phyloP scores from a whole-genome alignment of 2,113 vertebrate species.

The Circaetus cinerascens region DNA sequence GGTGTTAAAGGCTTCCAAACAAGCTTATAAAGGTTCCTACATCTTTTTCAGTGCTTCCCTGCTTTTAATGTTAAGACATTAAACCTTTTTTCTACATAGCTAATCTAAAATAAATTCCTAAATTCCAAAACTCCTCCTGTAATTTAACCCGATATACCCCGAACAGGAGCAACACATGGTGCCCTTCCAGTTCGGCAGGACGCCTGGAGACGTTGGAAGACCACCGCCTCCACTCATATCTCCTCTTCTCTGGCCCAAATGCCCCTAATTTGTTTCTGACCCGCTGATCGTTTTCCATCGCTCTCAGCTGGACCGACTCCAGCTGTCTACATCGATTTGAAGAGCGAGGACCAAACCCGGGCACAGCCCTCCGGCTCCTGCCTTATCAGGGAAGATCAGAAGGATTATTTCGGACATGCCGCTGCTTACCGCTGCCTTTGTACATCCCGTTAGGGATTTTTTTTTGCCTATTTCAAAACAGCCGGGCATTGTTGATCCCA shows the following conservation, averaged over 20 bases:
- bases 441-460: not conserved
- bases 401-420: fast-evolving
- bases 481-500: fast-evolving
- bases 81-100: fast-evolving
- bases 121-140: not conserved
- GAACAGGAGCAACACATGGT: fast-evolving
- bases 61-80: no score
- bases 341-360: not conserved
- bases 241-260: not conserved
- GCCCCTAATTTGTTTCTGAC: not conserved
- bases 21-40: fast-evolving
- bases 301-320: not conserved
- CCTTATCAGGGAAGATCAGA: not conserved
- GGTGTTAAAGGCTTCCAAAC: not conserved
- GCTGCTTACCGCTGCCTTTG: not conserved
- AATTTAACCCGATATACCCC: fast-evolving
- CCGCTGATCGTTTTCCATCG: not conserved
- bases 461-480: not conserved
- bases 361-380: not conserved
- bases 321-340: not conserved
- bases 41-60: not conserved
- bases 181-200: not conserved
- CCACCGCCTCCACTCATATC: fast-evolving
- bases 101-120: not conserved
- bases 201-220: not conserved